A percentile compares a stretch with the other conserved stretches of the same genome.
Conservation (phyloP, 2,797 vertebrate genomes). For the Sternotherus odoratus region DNA sequence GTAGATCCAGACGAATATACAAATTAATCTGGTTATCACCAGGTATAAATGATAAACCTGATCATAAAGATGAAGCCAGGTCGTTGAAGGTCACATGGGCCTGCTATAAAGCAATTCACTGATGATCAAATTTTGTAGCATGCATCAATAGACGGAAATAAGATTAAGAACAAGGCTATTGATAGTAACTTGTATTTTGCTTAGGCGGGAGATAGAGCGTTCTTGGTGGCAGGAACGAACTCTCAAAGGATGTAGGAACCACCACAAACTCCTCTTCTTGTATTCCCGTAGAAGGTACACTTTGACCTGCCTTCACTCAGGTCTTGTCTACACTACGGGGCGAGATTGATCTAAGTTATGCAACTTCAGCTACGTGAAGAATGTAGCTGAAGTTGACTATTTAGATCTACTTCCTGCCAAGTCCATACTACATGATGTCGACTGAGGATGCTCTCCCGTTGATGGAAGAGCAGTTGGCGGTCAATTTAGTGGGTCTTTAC, state of each 20-base stretch:
- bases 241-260: neutral
- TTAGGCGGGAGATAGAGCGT: neutral
- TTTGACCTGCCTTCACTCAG: neutral
- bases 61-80: neutral
- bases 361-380: too few species aligned
- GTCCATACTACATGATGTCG: too few species aligned
- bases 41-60: neutral
- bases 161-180: neutral
- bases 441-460: too few species aligned
- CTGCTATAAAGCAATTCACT: neutral
- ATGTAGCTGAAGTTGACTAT: too few species aligned
- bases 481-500: too few species aligned
- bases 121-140: neutral
- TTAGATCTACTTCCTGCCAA: too few species aligned
- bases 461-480: too few species aligned
- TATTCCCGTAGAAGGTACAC: neutral
- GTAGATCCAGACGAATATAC: accelerated
- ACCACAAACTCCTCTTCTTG: neutral
- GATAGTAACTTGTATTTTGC: neutral
- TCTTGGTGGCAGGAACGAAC: neutral
- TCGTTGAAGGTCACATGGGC: neutral
- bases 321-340: too few species aligned
- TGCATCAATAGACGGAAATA: accelerated
- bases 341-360: too few species aligned
- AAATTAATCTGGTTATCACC: neutral